A percentile compares a stretch with the other conserved stretches of the same genome.
Evolutionary conservation across 2,797 vertebrate genomes (phyloP).

Genomic region (Ambastaia sidthimunki): DNA sequence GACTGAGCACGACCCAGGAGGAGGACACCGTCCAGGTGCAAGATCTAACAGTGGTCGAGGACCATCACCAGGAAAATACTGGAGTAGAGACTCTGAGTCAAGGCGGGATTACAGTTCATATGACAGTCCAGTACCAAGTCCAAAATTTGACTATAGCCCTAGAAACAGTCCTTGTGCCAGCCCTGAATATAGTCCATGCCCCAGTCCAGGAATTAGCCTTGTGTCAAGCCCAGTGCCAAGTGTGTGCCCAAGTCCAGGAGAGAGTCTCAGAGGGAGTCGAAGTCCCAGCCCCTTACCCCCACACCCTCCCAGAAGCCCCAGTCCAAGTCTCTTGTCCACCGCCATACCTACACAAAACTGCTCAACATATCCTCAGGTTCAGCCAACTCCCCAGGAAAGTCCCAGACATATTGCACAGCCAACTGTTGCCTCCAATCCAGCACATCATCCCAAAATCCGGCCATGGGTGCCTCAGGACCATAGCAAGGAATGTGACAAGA

Average conservation of each 20-base stretch:
- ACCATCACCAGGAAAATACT: conserved; percentile 76
- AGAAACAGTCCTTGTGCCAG: conserved; percentile 70
- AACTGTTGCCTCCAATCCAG: conserved; percentile 53
- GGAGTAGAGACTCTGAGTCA: conserved; percentile 74
- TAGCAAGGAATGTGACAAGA: conserved; percentile 45
- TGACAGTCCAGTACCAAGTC: conserved; percentile 79
- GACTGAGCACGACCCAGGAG: conserved; percentile 77
- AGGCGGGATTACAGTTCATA: conserved; percentile 77
- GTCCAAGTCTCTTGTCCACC: conserved; percentile 71
- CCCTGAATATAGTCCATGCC: conserved; percentile 75
- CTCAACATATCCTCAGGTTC: conserved; percentile 46
- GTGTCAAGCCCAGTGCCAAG: conserved; percentile 74
- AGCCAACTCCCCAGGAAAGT: conserved; percentile 54
- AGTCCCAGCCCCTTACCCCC: conserved; percentile 59
- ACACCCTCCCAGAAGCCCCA: conserved; percentile 69
- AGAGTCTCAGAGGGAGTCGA: conserved; percentile 62
- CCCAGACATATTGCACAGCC: conserved; percentile 53
- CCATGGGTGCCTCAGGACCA: conserved; percentile 65
- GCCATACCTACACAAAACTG: conserved; percentile 42
- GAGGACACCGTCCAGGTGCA: conserved; percentile 55
- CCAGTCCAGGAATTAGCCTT: conserved; percentile 74
- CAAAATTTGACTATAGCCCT: conserved; percentile 76
- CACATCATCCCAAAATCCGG: conserved; percentile 66
- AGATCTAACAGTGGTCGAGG: conserved; percentile 66
- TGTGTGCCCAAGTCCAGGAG: conserved; percentile 67